These are phyloP conservation scores for Petrolisthes manimaculis DNA, from an alignment of 2,888 invertebrate species.

Conservation along the genomic window DNA sequence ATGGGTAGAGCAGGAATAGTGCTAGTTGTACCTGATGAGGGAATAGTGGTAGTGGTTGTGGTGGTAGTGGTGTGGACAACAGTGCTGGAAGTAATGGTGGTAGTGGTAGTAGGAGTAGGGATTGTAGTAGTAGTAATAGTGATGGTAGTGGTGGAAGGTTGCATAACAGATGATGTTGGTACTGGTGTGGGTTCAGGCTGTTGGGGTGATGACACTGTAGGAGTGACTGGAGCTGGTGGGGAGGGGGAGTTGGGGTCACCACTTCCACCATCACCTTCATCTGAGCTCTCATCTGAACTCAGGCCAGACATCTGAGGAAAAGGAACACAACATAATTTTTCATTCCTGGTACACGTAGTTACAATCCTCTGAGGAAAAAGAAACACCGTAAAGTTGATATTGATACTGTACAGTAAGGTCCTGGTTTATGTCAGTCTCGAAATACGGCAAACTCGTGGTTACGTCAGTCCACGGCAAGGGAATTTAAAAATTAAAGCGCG, in stretches of 20 bases:
- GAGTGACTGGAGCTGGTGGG: slow-evolving; percentile 58
- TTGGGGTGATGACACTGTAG: slow-evolving; percentile 38
- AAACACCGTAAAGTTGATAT: too few relatives aligned
- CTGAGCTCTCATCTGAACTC: slow-evolving; percentile 56
- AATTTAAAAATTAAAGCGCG: too few relatives aligned
- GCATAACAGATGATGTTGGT: slow-evolving; percentile 67
- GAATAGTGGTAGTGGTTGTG: not conserved
- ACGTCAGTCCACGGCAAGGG: too few relatives aligned
- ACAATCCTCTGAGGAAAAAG: too few relatives aligned
- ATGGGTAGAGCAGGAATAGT: not conserved
- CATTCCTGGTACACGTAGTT: not conserved
- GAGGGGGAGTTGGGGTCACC: slow-evolving; percentile 50
- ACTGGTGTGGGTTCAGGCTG: slow-evolving; percentile 27
- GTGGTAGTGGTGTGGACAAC: not conserved
- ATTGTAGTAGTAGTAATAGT: slow-evolving; percentile 1
- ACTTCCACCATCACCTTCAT: slow-evolving; percentile 54
- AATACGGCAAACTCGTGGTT: too few relatives aligned
- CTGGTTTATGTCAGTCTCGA: too few relatives aligned
- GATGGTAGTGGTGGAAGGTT: not conserved
- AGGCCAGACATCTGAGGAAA: slow-evolving; percentile 46
- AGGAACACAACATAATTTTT: not conserved
- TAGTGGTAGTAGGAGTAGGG: slow-evolving; percentile 18
- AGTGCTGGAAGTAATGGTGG: slow-evolving; percentile 9
- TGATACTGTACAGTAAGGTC: too few relatives aligned
- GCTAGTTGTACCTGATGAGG: slow-evolving; percentile 10